Evolutionary conservation across 2,888 invertebrate species (phyloP).

Genomic region (Thymelicus acteon): DNA sequence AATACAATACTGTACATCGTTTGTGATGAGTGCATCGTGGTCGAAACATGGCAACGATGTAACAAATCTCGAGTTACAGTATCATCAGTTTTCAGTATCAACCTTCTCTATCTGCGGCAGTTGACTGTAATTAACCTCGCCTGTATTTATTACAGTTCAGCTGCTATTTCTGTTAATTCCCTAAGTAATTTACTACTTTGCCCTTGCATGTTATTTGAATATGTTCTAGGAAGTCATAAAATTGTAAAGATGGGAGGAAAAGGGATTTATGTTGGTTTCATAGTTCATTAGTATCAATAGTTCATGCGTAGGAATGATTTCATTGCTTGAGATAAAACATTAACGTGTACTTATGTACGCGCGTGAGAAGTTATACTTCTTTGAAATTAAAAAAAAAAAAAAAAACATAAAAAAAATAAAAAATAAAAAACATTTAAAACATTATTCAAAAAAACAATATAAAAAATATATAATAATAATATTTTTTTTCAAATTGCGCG

Average conservation of each 20-base stretch:
- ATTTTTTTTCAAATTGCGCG: no score
- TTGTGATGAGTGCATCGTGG: background rate
- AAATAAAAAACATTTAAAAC: no score
- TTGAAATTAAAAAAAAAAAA: no score
- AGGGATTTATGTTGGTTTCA: background rate
- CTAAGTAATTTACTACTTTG: slow-evolving; percentile 49
- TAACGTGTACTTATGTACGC: no score
- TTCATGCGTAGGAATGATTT: no score
- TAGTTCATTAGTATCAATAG: background rate
- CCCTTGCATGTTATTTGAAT: slow-evolving; percentile 37
- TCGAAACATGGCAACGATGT: background rate
- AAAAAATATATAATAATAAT: no score
- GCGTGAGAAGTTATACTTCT: no score
- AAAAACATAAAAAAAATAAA: no score
- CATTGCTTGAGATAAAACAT: no score
- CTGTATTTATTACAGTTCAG: slow-evolving; percentile 37
- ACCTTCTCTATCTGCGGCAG: slow-evolving; percentile 39
- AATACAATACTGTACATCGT: no score
- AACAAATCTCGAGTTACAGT: slow-evolving; percentile 38
- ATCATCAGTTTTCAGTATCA: slow-evolving; percentile 37
- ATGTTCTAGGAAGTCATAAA: slow-evolving; percentile 30
- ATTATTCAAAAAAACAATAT: no score
- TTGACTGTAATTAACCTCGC: slow-evolving; percentile 50
- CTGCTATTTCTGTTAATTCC: slow-evolving; percentile 37
- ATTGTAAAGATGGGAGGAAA: slow-evolving; percentile 5